Evolutionary conservation across 2,113 vertebrate genomes (phyloP).

Genomic region (Psettodes erumei): DNA sequence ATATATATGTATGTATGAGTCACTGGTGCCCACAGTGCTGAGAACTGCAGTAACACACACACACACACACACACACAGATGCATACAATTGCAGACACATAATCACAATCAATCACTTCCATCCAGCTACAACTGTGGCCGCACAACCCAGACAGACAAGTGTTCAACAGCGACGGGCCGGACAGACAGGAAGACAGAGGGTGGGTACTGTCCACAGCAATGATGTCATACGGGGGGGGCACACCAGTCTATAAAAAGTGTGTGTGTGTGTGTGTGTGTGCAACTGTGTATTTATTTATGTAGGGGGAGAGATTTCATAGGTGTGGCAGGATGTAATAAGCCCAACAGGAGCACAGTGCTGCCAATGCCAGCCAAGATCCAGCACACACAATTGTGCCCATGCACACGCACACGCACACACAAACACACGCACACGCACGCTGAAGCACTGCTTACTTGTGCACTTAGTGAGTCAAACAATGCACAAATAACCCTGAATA

Average conservation of each 20-base stretch:
- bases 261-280: neutral
- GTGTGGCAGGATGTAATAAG: neutral
- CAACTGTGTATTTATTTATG: neutral
- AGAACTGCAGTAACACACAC: slow-evolving; percentile 25
- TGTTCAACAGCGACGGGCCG: neutral
- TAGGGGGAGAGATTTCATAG: neutral
- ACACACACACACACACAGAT: slow-evolving; percentile 26
- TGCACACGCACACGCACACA: too few species aligned
- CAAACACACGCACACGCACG: slow-evolving; percentile 5
- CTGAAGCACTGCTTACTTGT: neutral
- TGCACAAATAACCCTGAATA: slow-evolving; percentile 29
- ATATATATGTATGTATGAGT: slow-evolving; percentile 59
- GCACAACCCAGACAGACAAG: slow-evolving; percentile 10
- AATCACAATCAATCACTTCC: slow-evolving; percentile 29
- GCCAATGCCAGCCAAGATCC: neutral
- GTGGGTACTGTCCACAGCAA: neutral
- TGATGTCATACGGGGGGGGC: slow-evolving; percentile 20
- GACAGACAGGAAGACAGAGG: neutral
- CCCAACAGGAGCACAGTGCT: neutral
- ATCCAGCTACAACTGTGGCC: neutral
- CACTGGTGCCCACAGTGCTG: slow-evolving; percentile 48
- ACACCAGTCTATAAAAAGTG: neutral
- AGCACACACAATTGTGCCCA: too few species aligned
- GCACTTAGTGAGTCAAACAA: slow-evolving; percentile 22
- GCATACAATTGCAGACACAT: slow-evolving; percentile 24